phyloP scores from a whole-genome alignment of 2,888 invertebrate genomes.

The Apotomis betuletana region DNA sequence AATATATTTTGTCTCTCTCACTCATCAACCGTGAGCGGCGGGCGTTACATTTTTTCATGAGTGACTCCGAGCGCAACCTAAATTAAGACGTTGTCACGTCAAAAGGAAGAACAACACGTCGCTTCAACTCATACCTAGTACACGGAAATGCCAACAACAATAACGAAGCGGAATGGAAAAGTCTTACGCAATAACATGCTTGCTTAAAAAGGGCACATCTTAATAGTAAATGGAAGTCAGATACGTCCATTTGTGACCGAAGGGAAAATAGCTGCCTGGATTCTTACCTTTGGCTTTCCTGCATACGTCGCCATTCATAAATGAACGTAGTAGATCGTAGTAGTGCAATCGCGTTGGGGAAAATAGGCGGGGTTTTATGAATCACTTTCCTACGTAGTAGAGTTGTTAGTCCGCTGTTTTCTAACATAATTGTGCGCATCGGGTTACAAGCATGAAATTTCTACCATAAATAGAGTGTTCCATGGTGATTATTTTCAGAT shows the following conservation, averaged over 20 bases:
- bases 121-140: not conserved
- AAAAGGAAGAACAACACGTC: not conserved
- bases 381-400: not conserved
- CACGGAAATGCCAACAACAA: not conserved
- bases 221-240: too few relatives aligned
- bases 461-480: too few relatives aligned
- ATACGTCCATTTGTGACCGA: not conserved
- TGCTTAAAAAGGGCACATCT: not conserved
- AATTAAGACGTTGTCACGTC: too few relatives aligned
- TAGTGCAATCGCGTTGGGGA: not conserved
- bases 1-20: too few relatives aligned
- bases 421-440: too few relatives aligned
- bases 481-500: too few relatives aligned
- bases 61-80: too few relatives aligned
- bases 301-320: not conserved
- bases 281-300: not conserved
- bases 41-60: too few relatives aligned
- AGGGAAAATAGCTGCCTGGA: not conserved
- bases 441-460: too few relatives aligned
- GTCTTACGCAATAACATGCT: not conserved
- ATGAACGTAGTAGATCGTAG: not conserved
- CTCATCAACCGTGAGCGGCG: too few relatives aligned
- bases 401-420: too few relatives aligned
- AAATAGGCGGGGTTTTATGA: not conserved
- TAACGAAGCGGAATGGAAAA: not conserved